A percentile compares a stretch with the other conserved stretches of the same genome.
These are phyloP conservation scores for Thalassaphorura encarpata DNA, from an alignment of 1,140 invertebrate genomes.

Conservation along the genomic window DNA sequence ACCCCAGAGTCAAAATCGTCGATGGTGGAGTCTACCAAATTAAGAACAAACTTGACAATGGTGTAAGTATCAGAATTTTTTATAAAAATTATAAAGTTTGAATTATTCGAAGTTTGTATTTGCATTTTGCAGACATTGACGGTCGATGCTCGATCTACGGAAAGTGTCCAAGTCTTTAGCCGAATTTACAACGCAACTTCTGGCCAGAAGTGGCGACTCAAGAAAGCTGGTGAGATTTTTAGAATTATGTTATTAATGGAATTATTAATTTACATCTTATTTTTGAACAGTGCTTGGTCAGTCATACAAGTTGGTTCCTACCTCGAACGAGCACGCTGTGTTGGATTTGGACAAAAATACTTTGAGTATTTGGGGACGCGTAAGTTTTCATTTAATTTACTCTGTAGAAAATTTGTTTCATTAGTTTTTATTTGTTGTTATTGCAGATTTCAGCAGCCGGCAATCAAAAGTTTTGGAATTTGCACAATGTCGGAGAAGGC, in stretches of 20 bases:
- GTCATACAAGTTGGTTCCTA: not conserved
- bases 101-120: not conserved
- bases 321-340: not conserved
- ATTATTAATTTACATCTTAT: not conserved
- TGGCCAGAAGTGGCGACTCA: not conserved
- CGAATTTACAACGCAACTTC: not conserved
- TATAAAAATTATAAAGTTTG: not conserved
- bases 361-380: not conserved
- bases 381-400: not conserved
- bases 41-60: not conserved
- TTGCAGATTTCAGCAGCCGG: not conserved
- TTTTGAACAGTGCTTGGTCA: not conserved
- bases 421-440: not conserved
- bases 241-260: not conserved
- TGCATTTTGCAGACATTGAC: not conserved
- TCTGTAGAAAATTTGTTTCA: not conserved
- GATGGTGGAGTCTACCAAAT: not conserved
- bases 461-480: conserved; percentile 1
- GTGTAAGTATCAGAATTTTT: not conserved
- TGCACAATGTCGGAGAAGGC: not conserved
- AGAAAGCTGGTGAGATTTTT: not conserved
- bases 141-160: not conserved
- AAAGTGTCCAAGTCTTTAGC: not conserved
- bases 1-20: not conserved
- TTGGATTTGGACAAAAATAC: conserved; percentile 4